phyloP scores from a whole-genome alignment of 2,797 vertebrate genomes.

The Sebastes diploproa region DNA sequence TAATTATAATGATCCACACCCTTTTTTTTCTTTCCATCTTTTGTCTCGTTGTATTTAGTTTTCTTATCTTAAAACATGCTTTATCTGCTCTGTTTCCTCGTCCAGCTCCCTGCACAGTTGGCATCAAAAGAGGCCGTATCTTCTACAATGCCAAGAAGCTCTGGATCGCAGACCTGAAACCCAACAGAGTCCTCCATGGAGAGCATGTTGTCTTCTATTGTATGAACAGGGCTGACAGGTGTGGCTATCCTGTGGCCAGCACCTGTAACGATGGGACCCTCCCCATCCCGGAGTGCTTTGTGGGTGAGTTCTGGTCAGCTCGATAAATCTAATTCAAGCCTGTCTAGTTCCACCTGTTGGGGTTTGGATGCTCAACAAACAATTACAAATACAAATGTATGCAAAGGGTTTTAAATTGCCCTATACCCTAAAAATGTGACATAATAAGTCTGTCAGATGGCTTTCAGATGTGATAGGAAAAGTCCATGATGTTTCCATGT shows the following conservation, averaged over 20 bases:
- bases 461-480: background rate
- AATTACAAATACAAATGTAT: background rate
- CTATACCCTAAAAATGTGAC: background rate
- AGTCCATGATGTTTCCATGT: background rate
- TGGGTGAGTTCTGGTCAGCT: constrained; percentile 76
- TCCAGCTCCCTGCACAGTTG: constrained; percentile 86
- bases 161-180: constrained; percentile 83
- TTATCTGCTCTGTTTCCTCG: background rate
- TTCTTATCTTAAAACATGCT: background rate
- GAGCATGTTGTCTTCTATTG: constrained; percentile 88
- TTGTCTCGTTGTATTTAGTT: too few species aligned
- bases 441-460: background rate
- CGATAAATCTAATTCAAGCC: background rate
- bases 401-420: background rate
- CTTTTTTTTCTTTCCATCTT: too few species aligned
- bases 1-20: too few species aligned
- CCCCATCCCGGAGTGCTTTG: constrained; percentile 86
- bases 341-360: background rate
- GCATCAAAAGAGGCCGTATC: constrained; percentile 86
- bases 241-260: constrained; percentile 83
- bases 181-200: constrained; percentile 83
- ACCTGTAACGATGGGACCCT: constrained; percentile 85
- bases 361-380: background rate
- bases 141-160: constrained; percentile 84
- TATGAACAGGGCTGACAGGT: constrained; percentile 84